A percentile compares a stretch with the other conserved stretches of the same genome.
These are phyloP conservation scores for silkworm (Bombyx mori) DNA, from an alignment of 1,140 invertebrate genomes.

Conservation along the genomic window ASM3026992v2 NC_085115.1:4270501-4271000, in stretches of 20 bases:
- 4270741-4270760: constrained; percentile 39
- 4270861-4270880: constrained; percentile 49
- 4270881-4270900: constrained; percentile 44
- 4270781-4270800: constrained; percentile 45
- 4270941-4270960: constrained; percentile 9
- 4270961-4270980: constrained; percentile 26
- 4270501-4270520: no score
- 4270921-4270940: constrained; percentile 34
- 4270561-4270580: no score
- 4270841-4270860: constrained; percentile 60
- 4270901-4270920: constrained; percentile 68
- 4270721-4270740: constrained; percentile 20
- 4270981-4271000: constrained; percentile 24
- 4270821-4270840: constrained; percentile 45
- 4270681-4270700: background rate
- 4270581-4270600: no score
- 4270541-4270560: no score
- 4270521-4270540: no score
- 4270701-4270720: background rate
- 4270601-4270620: no score
- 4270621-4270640: no score
- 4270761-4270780: constrained; percentile 39
- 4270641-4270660: no score
- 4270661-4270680: no score
- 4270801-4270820: constrained; percentile 58